A percentile compares a stretch with the other conserved stretches of the same genome.
Conservation (phyloP, 2,888 invertebrate genomes). For the Cryptosula pallasiana region DNA sequence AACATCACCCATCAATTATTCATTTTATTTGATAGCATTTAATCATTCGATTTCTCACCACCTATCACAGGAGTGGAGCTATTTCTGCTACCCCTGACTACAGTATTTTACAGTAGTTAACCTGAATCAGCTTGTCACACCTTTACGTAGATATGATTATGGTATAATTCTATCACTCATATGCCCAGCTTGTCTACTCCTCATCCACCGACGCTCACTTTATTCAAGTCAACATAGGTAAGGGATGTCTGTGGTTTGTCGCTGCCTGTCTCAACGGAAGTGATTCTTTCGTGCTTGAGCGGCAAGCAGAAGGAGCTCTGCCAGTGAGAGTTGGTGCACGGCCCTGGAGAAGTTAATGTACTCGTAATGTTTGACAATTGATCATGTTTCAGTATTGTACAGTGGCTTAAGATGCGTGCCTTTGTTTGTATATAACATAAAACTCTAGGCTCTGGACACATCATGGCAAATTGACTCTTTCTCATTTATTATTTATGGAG, state of each 20-base stretch:
- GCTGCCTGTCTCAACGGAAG: too few relatives aligned
- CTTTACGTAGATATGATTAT: too few relatives aligned
- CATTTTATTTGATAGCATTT: constrained; percentile 17
- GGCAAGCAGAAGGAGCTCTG: neutral
- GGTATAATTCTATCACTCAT: too few relatives aligned
- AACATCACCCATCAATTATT: constrained; percentile 13
- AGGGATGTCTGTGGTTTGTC: too few relatives aligned
- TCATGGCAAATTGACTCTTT: constrained; percentile 7
- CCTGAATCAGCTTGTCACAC: too few relatives aligned
- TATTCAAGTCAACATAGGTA: too few relatives aligned
- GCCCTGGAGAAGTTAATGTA: neutral
- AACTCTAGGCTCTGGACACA: neutral
- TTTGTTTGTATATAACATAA: constrained; percentile 13
- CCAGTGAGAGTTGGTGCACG: neutral
- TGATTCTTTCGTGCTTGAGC: too few relatives aligned
- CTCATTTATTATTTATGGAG: constrained; percentile 14
- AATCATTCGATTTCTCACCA: constrained; percentile 10
- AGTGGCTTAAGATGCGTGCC: neutral
- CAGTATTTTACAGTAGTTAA: too few relatives aligned
- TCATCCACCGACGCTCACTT: too few relatives aligned
- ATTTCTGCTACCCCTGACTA: too few relatives aligned
- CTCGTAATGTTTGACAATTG: neutral
- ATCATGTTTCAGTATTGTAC: neutral
- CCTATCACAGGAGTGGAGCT: too few relatives aligned
- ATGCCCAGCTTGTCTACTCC: too few relatives aligned